phyloP scores from a whole-genome alignment of 1,140 invertebrate species.

The Hydropsyche tenuis region DNA sequence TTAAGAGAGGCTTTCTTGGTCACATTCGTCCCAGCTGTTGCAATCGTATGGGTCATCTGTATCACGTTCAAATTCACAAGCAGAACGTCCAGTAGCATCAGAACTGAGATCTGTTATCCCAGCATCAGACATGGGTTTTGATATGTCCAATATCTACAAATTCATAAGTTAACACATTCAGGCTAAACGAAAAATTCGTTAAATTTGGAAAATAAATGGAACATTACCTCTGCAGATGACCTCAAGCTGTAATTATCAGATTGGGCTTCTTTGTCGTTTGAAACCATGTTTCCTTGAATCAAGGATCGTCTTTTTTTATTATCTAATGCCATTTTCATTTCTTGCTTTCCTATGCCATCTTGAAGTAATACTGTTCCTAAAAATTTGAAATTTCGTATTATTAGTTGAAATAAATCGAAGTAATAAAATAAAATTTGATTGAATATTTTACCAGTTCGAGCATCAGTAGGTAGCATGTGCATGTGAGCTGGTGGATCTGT shows the following conservation, averaged over 20 bases:
- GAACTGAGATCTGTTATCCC: constrained; percentile 61
- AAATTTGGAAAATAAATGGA: neutral
- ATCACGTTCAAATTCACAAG: constrained; percentile 63
- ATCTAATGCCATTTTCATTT: constrained; percentile 52
- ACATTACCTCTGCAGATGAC: constrained; percentile 59
- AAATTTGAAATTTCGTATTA: neutral
- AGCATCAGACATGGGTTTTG: constrained; percentile 62
- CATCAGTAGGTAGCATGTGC: constrained; percentile 33
- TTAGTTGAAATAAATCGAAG: neutral
- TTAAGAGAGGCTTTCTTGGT: constrained; percentile 61
- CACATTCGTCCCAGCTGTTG: constrained; percentile 63
- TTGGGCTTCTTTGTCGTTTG: constrained; percentile 56
- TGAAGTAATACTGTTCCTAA: constrained; percentile 27
- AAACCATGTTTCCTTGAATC: constrained; percentile 53
- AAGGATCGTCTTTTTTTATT: constrained; percentile 55
- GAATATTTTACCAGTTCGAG: constrained; percentile 23
- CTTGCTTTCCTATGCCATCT: constrained; percentile 41
- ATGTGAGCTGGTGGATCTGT: constrained; percentile 39
- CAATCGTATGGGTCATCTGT: constrained; percentile 62
- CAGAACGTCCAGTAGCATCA: constrained; percentile 61
- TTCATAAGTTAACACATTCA: constrained; percentile 6
- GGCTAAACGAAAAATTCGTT: neutral
- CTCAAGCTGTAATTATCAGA: constrained; percentile 62
- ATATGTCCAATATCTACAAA: constrained; percentile 61
- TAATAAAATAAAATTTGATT: neutral